Percentiles rank a stretch among this genome's conserved stretches.
Evolutionary conservation across 1,140 invertebrate genomes (phyloP).

Genomic region (Orchestia grillus): DNA sequence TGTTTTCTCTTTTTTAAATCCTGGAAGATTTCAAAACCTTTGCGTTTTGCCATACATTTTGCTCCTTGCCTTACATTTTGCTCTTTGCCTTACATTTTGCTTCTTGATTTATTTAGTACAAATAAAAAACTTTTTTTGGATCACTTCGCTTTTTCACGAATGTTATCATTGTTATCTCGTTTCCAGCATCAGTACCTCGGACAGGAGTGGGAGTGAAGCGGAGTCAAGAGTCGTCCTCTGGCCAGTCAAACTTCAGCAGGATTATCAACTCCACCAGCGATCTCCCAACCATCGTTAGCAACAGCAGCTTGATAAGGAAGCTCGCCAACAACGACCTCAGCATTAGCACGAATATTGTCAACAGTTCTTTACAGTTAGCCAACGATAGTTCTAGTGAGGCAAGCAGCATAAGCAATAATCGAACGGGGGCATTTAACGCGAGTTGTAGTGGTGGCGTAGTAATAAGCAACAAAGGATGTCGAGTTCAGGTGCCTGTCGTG

Average conservation of each 20-base stretch:
- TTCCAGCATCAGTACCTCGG: neutral
- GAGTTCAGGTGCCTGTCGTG: neutral
- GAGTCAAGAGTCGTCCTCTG: neutral
- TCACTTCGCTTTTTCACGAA: neutral
- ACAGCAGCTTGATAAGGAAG: neutral
- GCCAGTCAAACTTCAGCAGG: neutral
- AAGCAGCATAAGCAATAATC: neutral
- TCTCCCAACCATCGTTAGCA: neutral
- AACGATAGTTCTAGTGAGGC: neutral
- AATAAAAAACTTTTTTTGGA: neutral
- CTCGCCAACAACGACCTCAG: slow-evolving; percentile 21
- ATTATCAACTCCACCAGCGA: neutral
- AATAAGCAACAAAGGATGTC: slow-evolving; percentile 4
- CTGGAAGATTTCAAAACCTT: neutral
- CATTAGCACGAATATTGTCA: slow-evolving; percentile 3
- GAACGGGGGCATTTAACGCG: neutral
- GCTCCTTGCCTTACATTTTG: neutral
- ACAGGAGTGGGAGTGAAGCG: neutral
- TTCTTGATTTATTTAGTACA: neutral
- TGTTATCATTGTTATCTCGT: neutral
- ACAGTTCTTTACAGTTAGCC: neutral
- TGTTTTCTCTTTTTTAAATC: neutral
- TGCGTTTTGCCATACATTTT: neutral
- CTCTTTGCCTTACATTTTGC: neutral
- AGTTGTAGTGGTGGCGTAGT: neutral